Base-by-base conservation (phyloP, 2,888 invertebrate species). In the Lysandra bellargus region DNA sequence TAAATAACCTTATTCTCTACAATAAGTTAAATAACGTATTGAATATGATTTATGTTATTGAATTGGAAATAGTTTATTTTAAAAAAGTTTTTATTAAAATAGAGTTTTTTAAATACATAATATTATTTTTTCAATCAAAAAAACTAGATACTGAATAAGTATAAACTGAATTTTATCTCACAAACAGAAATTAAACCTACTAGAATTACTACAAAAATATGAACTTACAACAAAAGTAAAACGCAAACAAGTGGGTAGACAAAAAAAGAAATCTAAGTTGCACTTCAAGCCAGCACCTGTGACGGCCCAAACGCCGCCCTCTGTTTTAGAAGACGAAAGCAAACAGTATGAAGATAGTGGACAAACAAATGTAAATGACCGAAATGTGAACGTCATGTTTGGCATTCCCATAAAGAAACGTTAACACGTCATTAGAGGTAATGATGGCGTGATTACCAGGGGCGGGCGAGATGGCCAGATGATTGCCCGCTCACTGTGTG, bases 401-500 rank as follows among this genome's bases (percentile, higher is more conserved):
- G 94, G 94, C 93, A 93, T 94, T 94, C 94, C 94, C 94, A 94
- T 94, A 94, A 93, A 93, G 92, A 90, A 90, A 91, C 91, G 94
- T 94, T 94, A 94, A 93, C 94, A 94, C 94, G 92, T 94, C 93
- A 94, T 94, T 94, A 94, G 91, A 92, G 91, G 93, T 93, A 94
- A 94, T 94, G 94, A 94, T 93, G 93, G 90, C 90, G 88, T 93
- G 92, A 94, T 94, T 94, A 93, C 91, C 88, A 88, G 89, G 89
- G 89, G 91, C 89, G 86, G 88, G 88, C 88, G 89, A 88, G 88
- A 89, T 90, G 90, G 87, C 87, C 90, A 89, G 88, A 87, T 91
- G 92, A 93, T 92, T 90, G 90, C 88, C 89, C 88, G 87, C 93
- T 88, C 88, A 91, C 90, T 92, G 93, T 93, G 93, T 93, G 94